These are phyloP conservation scores for Agrilus cyanescens DNA, from an alignment of 2,888 invertebrate species.

Conservation along the genomic window DNA sequence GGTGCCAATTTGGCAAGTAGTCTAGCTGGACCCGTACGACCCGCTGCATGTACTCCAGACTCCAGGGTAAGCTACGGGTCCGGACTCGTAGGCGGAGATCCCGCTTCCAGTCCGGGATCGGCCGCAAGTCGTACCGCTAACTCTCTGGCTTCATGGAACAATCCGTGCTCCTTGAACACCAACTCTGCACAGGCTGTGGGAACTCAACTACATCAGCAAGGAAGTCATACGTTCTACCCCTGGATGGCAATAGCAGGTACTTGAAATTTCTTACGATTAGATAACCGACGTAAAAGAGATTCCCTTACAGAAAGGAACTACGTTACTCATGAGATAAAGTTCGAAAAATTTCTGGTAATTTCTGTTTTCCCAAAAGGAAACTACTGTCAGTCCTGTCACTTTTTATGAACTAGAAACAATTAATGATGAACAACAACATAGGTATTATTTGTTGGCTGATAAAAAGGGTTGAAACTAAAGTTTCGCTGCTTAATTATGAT, in stretches of 20 bases:
- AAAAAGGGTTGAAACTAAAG: too few species aligned
- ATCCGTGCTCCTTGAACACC: slow-evolving; percentile 77
- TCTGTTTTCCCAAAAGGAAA: too few species aligned
- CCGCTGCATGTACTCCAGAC: slow-evolving; percentile 83
- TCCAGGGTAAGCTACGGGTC: slow-evolving; percentile 67
- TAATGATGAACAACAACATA: too few species aligned
- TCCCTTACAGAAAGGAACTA: too few species aligned
- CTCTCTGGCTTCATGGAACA: slow-evolving; percentile 68
- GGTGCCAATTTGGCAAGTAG: slow-evolving; percentile 51
- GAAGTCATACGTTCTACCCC: slow-evolving; percentile 91
- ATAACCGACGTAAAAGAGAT: too few species aligned
- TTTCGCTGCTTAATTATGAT: too few species aligned
- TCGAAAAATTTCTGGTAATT: too few species aligned
- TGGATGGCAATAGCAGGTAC: slow-evolving; percentile 98
- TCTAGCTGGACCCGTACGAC: slow-evolving; percentile 57
- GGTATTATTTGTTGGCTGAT: too few species aligned
- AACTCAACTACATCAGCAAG: slow-evolving; percentile 80
- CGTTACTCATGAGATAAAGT: too few species aligned
- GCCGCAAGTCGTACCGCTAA: slow-evolving; percentile 41
- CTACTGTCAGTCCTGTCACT: too few species aligned
- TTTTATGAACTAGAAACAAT: too few species aligned
- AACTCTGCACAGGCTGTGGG: slow-evolving; percentile 65
- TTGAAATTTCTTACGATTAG: not conserved
- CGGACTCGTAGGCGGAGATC: slow-evolving; percentile 65
- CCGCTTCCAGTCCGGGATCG: slow-evolving; percentile 62